Base-by-base conservation (phyloP, 2,797 vertebrate species). In the Martes flavigula region DNA sequence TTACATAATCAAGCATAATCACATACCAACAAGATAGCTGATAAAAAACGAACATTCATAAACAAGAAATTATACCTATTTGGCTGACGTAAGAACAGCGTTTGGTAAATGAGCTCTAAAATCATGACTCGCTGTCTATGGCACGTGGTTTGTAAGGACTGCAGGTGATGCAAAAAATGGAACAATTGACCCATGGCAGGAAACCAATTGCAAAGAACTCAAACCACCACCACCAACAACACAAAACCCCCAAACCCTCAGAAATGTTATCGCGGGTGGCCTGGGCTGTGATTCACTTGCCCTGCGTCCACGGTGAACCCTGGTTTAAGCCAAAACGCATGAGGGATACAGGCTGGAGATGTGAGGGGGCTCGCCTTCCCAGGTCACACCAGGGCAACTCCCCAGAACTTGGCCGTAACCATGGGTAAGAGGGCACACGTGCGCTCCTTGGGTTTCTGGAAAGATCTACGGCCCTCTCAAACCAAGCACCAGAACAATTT, bases 61-160 rank as follows among this genome's bases (percentile, higher is more conserved):
- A 90, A 51, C 20, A 94, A 87, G 38, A 82, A 93, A 82, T n/a
- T 38, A 64, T 23, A n/a, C 51, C 10, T 48, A 30, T 20, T 72
- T 32, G 25, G n/a, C 35, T 46, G 40, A 60, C n/a, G n/a, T 43
- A 73, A 46, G 8, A 73, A 40, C 4, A 79, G 85, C 30, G 73
- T 62, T 62, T 51, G 27, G 46, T 54, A 89, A 91, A 54, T 35
- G 75, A 82, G 21, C 48, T 68, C 40, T 64, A 32, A 70, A 91
- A 88, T 32, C 40, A 32, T 72, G 70, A 85, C 68, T 51, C 62
- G 6, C 72, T 35, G 17, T 40, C 58, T 3, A 83, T 6, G 66
- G 25, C 21, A 5, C 27, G 21, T 68, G 73, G 75, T 85, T 87
- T n/a, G 32, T 51, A 30, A 78, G 92, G 90, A 88, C 14, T 30